A percentile compares a stretch with the other conserved stretches of the same genome.
phyloP scores from a whole-genome alignment of 2,888 invertebrate genomes.

The Monochamus alternatus region DNA sequence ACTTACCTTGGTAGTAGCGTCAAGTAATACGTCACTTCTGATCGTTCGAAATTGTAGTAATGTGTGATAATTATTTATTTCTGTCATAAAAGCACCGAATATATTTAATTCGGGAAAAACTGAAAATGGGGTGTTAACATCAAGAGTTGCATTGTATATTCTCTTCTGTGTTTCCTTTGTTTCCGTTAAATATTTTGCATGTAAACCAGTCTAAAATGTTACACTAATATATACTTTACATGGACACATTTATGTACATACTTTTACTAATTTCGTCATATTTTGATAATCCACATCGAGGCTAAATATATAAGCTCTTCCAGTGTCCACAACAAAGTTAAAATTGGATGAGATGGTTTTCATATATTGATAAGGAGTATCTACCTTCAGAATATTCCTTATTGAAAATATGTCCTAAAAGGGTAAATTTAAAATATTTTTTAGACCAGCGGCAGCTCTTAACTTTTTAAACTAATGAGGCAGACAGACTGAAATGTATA shows the following conservation, averaged over 20 bases:
- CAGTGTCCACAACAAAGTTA: slow-evolving; percentile 71
- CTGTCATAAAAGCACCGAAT: slow-evolving; percentile 58
- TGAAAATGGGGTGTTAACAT: slow-evolving; percentile 74
- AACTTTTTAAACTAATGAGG: too few species aligned
- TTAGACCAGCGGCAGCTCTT: too few species aligned
- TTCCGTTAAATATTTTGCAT: slow-evolving; percentile 72
- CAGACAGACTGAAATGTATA: too few species aligned
- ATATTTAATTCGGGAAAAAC: slow-evolving; percentile 72
- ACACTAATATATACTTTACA: background rate
- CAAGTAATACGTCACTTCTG: slow-evolving; percentile 72
- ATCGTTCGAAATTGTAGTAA: slow-evolving; percentile 73
- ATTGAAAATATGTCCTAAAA: slow-evolving; percentile 71
- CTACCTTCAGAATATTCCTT: slow-evolving; percentile 74
- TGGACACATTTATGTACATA: slow-evolving; percentile 54
- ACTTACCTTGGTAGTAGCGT: slow-evolving; percentile 74
- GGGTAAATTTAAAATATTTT: background rate
- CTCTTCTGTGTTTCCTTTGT: slow-evolving; percentile 58
- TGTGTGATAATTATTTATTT: slow-evolving; percentile 72
- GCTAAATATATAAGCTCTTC: slow-evolving; percentile 71
- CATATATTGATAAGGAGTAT: slow-evolving; percentile 73
- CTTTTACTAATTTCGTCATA: slow-evolving; percentile 69
- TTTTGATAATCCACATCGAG: slow-evolving; percentile 71
- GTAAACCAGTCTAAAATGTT: slow-evolving; percentile 70
- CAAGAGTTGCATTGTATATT: slow-evolving; percentile 71
- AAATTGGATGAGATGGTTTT: slow-evolving; percentile 73